These are phyloP conservation scores for Nesoenas mayeri DNA, from an alignment of 2,113 vertebrate genomes.

Conservation along the genomic window DNA sequence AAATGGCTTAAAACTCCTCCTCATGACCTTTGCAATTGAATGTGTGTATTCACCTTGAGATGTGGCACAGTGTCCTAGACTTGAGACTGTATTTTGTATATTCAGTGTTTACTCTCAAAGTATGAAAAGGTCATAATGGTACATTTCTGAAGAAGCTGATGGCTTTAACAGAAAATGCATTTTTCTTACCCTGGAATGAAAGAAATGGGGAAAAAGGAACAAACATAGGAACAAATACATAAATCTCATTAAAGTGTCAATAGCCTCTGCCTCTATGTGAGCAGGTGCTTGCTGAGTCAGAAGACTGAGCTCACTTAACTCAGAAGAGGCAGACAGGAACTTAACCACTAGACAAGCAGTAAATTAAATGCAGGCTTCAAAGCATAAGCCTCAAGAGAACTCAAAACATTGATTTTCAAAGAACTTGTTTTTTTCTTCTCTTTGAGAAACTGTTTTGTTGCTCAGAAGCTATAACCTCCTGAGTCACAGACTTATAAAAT, in stretches of 20 bases:
- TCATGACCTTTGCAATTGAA: background rate
- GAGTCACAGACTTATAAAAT: background rate
- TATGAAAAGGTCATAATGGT: background rate
- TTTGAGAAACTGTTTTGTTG: background rate
- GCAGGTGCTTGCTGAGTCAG: background rate
- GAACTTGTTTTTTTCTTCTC: background rate
- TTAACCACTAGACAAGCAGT: background rate
- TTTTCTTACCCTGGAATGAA: background rate
- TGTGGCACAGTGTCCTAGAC: background rate
- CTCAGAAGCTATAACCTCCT: background rate
- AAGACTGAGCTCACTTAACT: background rate
- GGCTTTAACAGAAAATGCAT: background rate
- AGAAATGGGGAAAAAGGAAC: background rate
- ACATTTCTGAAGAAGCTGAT: background rate
- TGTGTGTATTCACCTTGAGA: background rate
- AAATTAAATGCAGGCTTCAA: conserved; percentile 5
- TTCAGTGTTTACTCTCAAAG: background rate
- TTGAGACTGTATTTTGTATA: background rate
- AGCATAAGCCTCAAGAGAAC: background rate
- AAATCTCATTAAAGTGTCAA: background rate
- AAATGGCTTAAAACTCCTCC: background rate
- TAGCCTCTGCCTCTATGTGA: background rate
- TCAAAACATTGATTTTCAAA: background rate
- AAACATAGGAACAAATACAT: background rate
- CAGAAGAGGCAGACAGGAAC: background rate